Base-by-base conservation (phyloP, 2,888 invertebrate species). In the Pristionchus entomophagus region DNA sequence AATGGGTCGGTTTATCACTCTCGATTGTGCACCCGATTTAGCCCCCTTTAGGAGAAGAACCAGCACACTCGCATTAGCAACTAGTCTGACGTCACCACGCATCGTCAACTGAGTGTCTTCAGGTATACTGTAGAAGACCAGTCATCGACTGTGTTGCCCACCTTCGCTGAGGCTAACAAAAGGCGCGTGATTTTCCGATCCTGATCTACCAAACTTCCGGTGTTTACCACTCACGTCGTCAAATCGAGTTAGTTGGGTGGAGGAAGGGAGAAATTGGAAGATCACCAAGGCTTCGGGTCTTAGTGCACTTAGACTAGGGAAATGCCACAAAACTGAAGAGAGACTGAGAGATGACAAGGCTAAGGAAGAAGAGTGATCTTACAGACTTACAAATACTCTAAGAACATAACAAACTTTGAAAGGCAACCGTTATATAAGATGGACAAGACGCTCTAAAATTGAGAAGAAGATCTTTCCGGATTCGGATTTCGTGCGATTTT, bases 1-100 rank as follows among this genome's bases (percentile, higher is more conserved):
- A 65, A 32, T n/a, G n/a, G n/a, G n/a, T n/a, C 8, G 65, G 65
- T 65, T 65, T 65, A 65, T 65, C 65, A 65, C 32, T 59, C 59
- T 65, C 65, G 35, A 29, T 65, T 35, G 3, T 17, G 8, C 35
- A 8, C 65, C 19, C 65, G 22, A 22, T 35, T 35, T 35, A 10
- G 17, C 17, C 19, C 65, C 35, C 35, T 65, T 35, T 32, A 19
- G 38, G 65, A 65, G 5, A 22, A 5, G 56, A 59, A 59, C 56
- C 22, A 14, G 62, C 35, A 65, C 65, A 35, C 14, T 8, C 4
- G 62, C 14, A 45, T 14, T 45, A 6, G 6, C n/a, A n/a, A n/a
- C n/a, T n/a, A n/a, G n/a, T n/a, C n/a, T n/a, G 26, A 32, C 59
- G 56, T 56, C 56, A 56, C n/a, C 8, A 22, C 14, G 29, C 29